Percentiles rank a stretch among this genome's conserved stretches.
phyloP scores from a whole-genome alignment of 1,140 invertebrate species.

The Propsilocerus akamusi region DNA sequence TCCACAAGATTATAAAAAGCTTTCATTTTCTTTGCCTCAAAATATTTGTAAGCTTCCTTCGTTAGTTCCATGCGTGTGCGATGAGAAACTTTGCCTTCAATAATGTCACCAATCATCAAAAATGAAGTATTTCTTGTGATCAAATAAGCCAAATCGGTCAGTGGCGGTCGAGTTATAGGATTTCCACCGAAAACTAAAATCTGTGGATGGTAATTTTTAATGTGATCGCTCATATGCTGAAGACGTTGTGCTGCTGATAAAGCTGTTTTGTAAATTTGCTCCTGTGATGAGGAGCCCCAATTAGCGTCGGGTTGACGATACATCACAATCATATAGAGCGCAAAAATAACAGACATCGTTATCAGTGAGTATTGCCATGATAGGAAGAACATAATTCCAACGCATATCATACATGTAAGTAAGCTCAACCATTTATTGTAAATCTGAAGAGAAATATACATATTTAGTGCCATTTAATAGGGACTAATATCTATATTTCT shows the following conservation, averaged over 20 bases:
- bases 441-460: slow-evolving; percentile 36
- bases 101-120: slow-evolving; percentile 68
- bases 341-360: slow-evolving; percentile 65
- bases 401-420: slow-evolving; percentile 61
- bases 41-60: slow-evolving; percentile 33
- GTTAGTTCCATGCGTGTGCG: slow-evolving; percentile 25
- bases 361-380: slow-evolving; percentile 72
- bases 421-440: slow-evolving; percentile 85
- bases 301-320: slow-evolving; percentile 86
- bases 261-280: slow-evolving; percentile 78
- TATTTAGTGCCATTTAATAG: not conserved
- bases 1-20: slow-evolving; percentile 67
- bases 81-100: slow-evolving; percentile 31
- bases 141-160: slow-evolving; percentile 70
- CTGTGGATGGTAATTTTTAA: slow-evolving; percentile 86
- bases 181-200: slow-evolving; percentile 56
- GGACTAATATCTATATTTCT: slow-evolving; percentile 6
- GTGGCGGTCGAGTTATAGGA: slow-evolving; percentile 53
- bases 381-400: slow-evolving; percentile 84
- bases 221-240: slow-evolving; percentile 66
- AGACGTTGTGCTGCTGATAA: slow-evolving; percentile 56
- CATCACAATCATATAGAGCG: slow-evolving; percentile 66
- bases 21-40: slow-evolving; percentile 50
- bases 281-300: slow-evolving; percentile 89
- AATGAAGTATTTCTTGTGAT: slow-evolving; percentile 80